Evolutionary conservation across 1,140 invertebrate species (phyloP), one percentile per base, ranked within the genome.

Genomic region (Trichonephila inaurata): DNA sequence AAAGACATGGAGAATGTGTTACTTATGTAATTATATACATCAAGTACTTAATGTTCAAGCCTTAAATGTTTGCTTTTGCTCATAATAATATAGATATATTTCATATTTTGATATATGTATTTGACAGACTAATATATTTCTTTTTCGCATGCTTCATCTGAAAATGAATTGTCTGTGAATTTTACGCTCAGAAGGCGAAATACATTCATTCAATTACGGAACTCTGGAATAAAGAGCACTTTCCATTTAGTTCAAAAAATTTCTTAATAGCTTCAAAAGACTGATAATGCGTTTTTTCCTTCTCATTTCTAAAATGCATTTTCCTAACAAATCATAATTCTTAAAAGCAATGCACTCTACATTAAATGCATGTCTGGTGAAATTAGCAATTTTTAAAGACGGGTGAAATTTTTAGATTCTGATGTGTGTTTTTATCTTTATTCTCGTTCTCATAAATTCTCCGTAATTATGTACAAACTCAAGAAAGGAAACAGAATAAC

Each of bases 361-460:
- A 33, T 58, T 83, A 83, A 83, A 18, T 83, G 82, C 82, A 85
- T 58, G 58, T 85, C 28, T 58, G 24, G 40, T 85, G 21, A 85
- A 85, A 85, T 60, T 85, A 60, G 44, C 44, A 58, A 85, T 85
- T 85, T 85, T 85, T 85, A 58, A 51, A 85, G 72, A 85, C 33
- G 21, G 58, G 12, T 85, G 82, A 51, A 85, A 85, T 58, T 85
- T 85, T 85, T 58, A 85, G 58, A 21, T 61, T 44, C 24, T 88
- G 33, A 88, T 88, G 33, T 40, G 14, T 40, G 33, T 88, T 88
- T 64, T 40, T 88, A 64, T 88, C 86, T 66, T 40, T 33, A 14
- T 24, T 66, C 86, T 40, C n/a, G 40, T 88, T 88, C 62, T 19
- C 86, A 88, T 88, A 88, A 66, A 88, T 66, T 88, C 66, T 64